Evolutionary conservation across 2,888 invertebrate species (phyloP), one percentile per base, ranked within the genome.

Genomic region (Cyclophora albipunctata): DNA sequence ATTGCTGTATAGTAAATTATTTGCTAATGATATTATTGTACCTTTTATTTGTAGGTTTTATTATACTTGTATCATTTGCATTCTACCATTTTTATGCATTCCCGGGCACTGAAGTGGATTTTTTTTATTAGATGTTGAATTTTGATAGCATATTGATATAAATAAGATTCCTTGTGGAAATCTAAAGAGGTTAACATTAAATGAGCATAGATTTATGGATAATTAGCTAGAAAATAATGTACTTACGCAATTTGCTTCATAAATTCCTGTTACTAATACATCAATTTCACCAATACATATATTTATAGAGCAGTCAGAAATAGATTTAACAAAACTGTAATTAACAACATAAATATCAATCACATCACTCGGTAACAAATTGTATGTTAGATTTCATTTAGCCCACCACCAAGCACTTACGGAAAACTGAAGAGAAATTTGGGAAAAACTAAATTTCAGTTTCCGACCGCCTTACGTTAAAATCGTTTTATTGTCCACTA

Each of bases 181-280:
- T 20, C 20, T 20, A 20, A 20, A 20, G 20, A 20, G 20, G 20
- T 20, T 20, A 20, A 20, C 20, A 20, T 20, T 20, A 20, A 20
- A 20, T 20, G 20, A 20, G 20, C 20, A 20, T 20, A 20, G 20
- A 20, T 20, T 20, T 20, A 20, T 20, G 20, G 20, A 20, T 20
- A 20, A 20, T 20, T 20, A 20, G 20, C 20, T 20, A 20, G 20
- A 20, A 20, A 20, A 20, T 20, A 20, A 33, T 43, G 34, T 76
- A 86, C 86, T 86, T 84, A 86, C 86, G 85, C 84, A 84, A 84
- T 82, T 83, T 75, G 42, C 52, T 20, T 63, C 63, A 67, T 66
- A 73, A 75, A 67, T 70, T 37, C 20, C 64, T 62, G 62, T 62
- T 65, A 54, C 58, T 67, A 7, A 69, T 69, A 77, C 20, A 20